Conservation (phyloP, 2,888 invertebrate species). For the Ecdyonurus torrentis region DNA sequence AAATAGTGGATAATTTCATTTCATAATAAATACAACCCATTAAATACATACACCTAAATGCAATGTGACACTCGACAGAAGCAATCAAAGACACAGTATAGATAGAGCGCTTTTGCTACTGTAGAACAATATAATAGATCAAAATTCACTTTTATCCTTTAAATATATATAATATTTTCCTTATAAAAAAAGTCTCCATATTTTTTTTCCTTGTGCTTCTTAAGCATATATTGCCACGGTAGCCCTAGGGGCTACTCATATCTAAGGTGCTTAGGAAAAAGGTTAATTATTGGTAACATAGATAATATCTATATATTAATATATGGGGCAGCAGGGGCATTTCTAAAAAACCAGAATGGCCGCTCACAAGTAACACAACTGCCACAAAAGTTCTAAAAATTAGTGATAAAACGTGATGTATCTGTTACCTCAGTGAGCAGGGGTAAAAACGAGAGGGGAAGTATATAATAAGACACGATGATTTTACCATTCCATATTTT, state of each 20-base stretch:
- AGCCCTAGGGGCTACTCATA: slow-evolving; percentile 15
- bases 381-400: slow-evolving; percentile 14
- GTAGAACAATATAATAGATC: slow-evolving; percentile 14
- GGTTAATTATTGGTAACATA: not conserved
- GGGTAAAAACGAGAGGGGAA: slow-evolving; percentile 13
- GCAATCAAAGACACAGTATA: slow-evolving; percentile 16
- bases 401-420: slow-evolving; percentile 12
- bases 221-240: slow-evolving; percentile 16
- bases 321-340: slow-evolving; percentile 11
- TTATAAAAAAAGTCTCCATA: not conserved
- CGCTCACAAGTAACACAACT: slow-evolving; percentile 16
- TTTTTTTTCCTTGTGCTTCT: slow-evolving; percentile 15
- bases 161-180: slow-evolving; percentile 4
- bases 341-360: slow-evolving; percentile 16
- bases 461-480: not conserved
- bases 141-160: slow-evolving; percentile 14
- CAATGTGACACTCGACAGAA: slow-evolving; percentile 17
- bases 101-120: slow-evolving; percentile 10
- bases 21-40: slow-evolving; percentile 18
- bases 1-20: slow-evolving; percentile 17
- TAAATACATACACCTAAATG: slow-evolving; percentile 18
- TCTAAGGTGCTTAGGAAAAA: not conserved
- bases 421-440: slow-evolving; percentile 17
- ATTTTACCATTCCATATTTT: no score
- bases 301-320: no score